Conservation (phyloP, 1,140 invertebrate genomes). For the Fopius arisanus region DNA sequence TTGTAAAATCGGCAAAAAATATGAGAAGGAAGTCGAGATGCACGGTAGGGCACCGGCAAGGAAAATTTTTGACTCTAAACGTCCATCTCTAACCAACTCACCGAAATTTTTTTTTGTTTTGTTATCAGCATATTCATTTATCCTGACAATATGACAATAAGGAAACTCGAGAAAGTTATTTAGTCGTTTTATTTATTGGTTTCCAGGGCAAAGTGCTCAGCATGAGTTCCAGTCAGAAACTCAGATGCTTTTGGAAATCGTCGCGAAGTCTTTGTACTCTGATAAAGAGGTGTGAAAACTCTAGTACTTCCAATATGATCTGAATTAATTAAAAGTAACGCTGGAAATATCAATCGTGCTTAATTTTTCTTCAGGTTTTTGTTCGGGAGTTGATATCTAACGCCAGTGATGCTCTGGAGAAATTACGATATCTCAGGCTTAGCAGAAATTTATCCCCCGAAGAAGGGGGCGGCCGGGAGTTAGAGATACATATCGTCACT, state of each 20-base stretch:
- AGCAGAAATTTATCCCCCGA: constrained; percentile 64
- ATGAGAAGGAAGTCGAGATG: no score
- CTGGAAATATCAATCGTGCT: no score
- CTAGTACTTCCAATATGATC: constrained; percentile 5
- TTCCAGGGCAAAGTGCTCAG: constrained; percentile 64
- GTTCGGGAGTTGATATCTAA: constrained; percentile 96
- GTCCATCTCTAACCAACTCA: no score
- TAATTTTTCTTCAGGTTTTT: constrained; percentile 76
- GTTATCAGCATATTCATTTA: no score
- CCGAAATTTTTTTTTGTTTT: no score
- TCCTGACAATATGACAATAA: no score
- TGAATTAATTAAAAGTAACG: neutral
- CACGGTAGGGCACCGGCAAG: no score
- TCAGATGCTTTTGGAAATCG: constrained; percentile 93
- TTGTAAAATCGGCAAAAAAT: no score
- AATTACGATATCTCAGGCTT: constrained; percentile 80
- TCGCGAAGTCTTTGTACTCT: constrained; percentile 95
- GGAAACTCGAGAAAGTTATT: no score
- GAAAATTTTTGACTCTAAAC: no score
- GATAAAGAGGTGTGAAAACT: constrained; percentile 85
- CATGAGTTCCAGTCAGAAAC: constrained; percentile 97
- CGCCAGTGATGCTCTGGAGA: constrained; percentile 96
- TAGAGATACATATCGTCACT: constrained; percentile 90
- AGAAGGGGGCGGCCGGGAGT: constrained; percentile 65
- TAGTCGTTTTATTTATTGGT: no score